Evolutionary conservation across 2,888 invertebrate species (phyloP).

Genomic region (Nineta flava): DNA sequence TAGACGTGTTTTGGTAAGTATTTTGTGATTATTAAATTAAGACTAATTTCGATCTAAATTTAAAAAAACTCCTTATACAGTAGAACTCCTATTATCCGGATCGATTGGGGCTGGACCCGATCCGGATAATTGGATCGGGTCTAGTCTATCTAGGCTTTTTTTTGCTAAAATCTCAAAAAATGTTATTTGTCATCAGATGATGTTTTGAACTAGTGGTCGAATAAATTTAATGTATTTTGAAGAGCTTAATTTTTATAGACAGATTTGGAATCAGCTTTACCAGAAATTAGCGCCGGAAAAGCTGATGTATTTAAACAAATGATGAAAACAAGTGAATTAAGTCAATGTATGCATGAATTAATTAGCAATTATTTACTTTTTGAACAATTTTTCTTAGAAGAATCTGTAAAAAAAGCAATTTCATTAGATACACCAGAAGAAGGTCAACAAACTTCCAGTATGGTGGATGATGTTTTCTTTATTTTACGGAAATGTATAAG

Average conservation of each 20-base stretch:
- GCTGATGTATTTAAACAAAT: conserved; percentile 42
- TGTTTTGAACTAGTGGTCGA: too few relatives aligned
- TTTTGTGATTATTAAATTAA: conserved; percentile 4
- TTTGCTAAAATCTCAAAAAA: too few relatives aligned
- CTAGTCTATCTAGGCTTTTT: too few relatives aligned
- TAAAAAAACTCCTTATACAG: too few relatives aligned
- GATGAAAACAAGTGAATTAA: conserved; percentile 55
- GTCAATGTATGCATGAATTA: conserved; percentile 63
- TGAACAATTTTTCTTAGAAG: conserved; percentile 90
- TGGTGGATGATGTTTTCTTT: conserved; percentile 96
- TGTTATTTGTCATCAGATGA: too few relatives aligned
- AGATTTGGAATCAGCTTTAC: conserved; percentile 43
- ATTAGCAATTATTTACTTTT: conserved; percentile 78
- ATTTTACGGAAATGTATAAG: conserved; percentile 89
- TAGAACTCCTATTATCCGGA: too few relatives aligned
- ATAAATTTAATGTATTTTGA: too few relatives aligned
- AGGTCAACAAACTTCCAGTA: conserved; percentile 68
- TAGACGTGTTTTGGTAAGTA: conserved; percentile 50
- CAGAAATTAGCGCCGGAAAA: conserved; percentile 30
- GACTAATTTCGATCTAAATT: too few relatives aligned
- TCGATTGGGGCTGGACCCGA: too few relatives aligned
- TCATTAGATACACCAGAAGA: conserved; percentile 57
- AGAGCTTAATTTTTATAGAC: conserved; percentile 31
- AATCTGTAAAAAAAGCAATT: conserved; percentile 84
- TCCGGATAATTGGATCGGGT: too few relatives aligned